These are phyloP conservation scores for Phrynosoma platyrhinos DNA, from an alignment of 2,113 vertebrate species.

Conservation along the genomic window DNA sequence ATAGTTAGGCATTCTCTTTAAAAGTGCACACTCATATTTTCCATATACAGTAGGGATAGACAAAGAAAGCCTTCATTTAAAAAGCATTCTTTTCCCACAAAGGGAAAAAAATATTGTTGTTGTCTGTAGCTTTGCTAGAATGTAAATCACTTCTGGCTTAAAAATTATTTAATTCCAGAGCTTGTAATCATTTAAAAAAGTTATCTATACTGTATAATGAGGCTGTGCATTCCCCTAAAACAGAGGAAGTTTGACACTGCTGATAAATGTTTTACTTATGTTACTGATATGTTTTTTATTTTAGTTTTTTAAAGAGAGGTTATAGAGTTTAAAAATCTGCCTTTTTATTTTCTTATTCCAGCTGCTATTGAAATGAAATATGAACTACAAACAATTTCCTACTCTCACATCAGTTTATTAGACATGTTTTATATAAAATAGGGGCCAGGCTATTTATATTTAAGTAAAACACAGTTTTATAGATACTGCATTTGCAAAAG, in stretches of 20 bases:
- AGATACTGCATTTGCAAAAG: not conserved
- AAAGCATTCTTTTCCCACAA: conserved; percentile 71
- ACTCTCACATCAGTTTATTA: conserved; percentile 2
- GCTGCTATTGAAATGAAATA: not conserved
- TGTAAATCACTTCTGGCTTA: conserved; percentile 44
- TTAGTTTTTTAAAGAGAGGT: conserved; percentile 32
- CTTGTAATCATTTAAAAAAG: conserved; percentile 28
- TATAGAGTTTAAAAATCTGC: conserved; percentile 29
- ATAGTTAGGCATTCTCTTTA: conserved; percentile 74
- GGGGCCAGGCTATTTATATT: not conserved
- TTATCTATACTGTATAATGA: not conserved
- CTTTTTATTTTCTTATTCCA: conserved; percentile 24
- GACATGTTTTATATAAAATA: conserved; percentile 5
- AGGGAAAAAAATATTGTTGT: conserved; percentile 29
- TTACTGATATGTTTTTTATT: conserved; percentile 20
- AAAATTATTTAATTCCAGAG: conserved; percentile 31
- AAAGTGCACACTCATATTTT: conserved; percentile 80
- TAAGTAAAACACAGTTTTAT: conserved; percentile 15
- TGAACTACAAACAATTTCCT: not conserved
- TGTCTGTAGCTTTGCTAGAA: conserved; percentile 43
- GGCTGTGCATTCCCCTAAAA: conserved; percentile 2
- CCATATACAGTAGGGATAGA: conserved; percentile 82
- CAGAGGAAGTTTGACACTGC: not conserved
- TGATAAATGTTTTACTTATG: conserved; percentile 1
- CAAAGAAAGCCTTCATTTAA: conserved; percentile 82